Evolutionary conservation across 2,797 vertebrate genomes (phyloP), one percentile per base, ranked within the genome.

Genomic region (Nyctibius grandis): DNA sequence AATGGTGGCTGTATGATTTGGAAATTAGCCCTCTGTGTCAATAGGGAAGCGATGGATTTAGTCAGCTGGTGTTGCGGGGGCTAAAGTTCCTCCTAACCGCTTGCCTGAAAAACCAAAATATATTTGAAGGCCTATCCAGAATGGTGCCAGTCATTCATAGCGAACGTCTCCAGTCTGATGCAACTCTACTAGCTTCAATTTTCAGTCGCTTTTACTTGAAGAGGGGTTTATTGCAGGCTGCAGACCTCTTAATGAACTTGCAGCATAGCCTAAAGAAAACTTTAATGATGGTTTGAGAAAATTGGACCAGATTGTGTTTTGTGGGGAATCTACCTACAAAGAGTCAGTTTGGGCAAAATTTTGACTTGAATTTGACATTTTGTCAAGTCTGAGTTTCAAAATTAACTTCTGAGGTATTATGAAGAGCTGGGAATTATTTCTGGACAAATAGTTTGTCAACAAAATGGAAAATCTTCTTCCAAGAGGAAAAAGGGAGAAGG

Each of bases 11-110:
- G 76, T 84, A 83, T 61, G 21, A 82, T 95, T 95, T 96, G 91
- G 88, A 95, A 91, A 93, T 73, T 10, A 88, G 78, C 74, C 85
- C 85, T 76, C 40, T 91, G 81, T 95, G 91, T 94, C 96, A 96
- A 68, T 22, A 51, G 86, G 85, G 79, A 94, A 96, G 88, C 16
- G 11, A 79, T 85, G 76, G 94, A 89, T 97, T 97, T 96, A 73
- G 85, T 89, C 96, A 96, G 83, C 91, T 96, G 91, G 17, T 38
- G 70, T 57, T 80, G 67, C 5, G 76, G 81, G 88, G 91, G 50
- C 91, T 94, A 6, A 36, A 76, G 85, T 91, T 95, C 89, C 88
- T 93, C 69, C 12, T 50, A 95, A 59, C 73, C 18, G 22, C 88
- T 63, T 57, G 48, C 89, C 69, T 94, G 47, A 69, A 63, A 92